Evolutionary conservation across 1,140 invertebrate species (phyloP), one percentile per base, ranked within the genome.

Genomic region (Eufriesea mexicana): DNA sequence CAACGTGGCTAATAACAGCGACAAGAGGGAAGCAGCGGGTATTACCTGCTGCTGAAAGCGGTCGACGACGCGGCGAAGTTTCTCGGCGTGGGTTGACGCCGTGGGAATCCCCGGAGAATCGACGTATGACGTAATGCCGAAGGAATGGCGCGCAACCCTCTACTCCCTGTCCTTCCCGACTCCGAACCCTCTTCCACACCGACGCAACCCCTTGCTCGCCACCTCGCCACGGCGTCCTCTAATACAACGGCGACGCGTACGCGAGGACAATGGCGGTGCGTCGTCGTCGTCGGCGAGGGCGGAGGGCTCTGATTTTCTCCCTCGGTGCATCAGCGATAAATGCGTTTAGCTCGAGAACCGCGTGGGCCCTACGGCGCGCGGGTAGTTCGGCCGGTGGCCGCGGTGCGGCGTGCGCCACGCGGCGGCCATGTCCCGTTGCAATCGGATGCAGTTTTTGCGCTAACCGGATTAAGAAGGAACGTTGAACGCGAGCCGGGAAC

Each of bases 401-500:
- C 51, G 59, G 51, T 45, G 51, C 59, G 20, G n/a, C 59, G 42
- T 70, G 51, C 77, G 67, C 54, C 28, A n/a, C 73, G 10, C 16
- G 67, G 28, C 47, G 47, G 16, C 35, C 49, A 64, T 70, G 55
- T 12, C 61, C 61, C 81, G 62, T 16, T 77, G 81, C 86, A 86
- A 67, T 86, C 74, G 84, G 72, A 89, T 90, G 91, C 91, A 89
- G 89, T 90, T 91, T 49, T 85, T 86, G 75, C 78, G 45, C 85
- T 93, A 92, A 93, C 83, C 91, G 89, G 89, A 93, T 93, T 93
- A 92, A 47, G 35, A 35, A 35, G 84, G 86, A 91, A 92, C 89
- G 90, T 18, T 84, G 90, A 90, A 87, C 66, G 90, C 91, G 88
- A 88, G 84, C 80, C 70, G 87, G 79, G 87, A 93, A 93, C 88